Base-by-base conservation (phyloP, 2,797 vertebrate genomes). In the Schizopygopsis pylzovi region DNA sequence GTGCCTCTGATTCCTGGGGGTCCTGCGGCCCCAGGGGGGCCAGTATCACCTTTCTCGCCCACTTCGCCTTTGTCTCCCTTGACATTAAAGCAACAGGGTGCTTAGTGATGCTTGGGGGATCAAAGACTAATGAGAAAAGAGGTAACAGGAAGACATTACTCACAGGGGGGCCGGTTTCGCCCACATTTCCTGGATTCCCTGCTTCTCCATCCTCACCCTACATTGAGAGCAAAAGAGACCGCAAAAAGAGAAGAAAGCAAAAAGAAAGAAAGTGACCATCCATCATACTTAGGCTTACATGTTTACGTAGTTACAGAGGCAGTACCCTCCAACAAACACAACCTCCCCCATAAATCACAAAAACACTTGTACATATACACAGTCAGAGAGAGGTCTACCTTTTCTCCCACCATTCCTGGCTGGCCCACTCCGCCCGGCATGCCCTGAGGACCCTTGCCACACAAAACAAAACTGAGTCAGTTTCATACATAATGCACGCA, bases 131-230 rank as follows among this genome's bases (percentile, higher is more conserved):
- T 20, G 25, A 70, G 18, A 45, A 59, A 71, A 54, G 25, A 6
- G 25, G 25, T 9, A 72, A 83, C 47, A 22, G 63, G 81, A 49
- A 54, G n/a, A 59, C 25, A 87, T 85, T 82, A 96, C 97, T 97
- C 90, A 98, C 98, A 37, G 91, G 76, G 13, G 78, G 75, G 18
- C 98, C 98, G 0, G 91, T 82, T 86, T 96, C 91, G 88, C 98
- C 98, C 0, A 90, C 90, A 28, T 91, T 82, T 79, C 98, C 98
- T 0, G 96, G 96, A 82, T 96, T 94, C 84, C 98, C 98, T 10
- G 95, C 94, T 59, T 98, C 96, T 8, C 98, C 98, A 0, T 96
- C 93, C 54, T 99, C 98, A 63, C 98, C 98, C 97, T 99, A 90
- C 25, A 79, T 25, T 41, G 25, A 89, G 72, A 81, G 16, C 11